A percentile compares a stretch with the other conserved stretches of the same genome.
phyloP scores from a whole-genome alignment of 2,797 vertebrate species.

The Hafferia zeledoni region DNA sequence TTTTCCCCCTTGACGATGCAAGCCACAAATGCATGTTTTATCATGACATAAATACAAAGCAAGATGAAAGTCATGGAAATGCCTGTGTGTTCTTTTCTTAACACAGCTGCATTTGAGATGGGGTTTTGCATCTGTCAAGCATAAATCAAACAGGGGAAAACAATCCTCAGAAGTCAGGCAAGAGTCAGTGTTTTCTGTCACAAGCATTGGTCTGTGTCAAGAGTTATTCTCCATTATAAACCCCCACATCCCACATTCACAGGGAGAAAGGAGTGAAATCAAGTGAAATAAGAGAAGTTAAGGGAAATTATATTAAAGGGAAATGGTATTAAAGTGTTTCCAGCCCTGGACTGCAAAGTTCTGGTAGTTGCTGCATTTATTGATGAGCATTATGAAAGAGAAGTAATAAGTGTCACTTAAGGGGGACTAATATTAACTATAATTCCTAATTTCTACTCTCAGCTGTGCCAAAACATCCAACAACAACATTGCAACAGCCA shows the following conservation, averaged over 20 bases:
- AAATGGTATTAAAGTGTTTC: neutral
- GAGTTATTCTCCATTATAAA: neutral
- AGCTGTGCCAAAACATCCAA: neutral
- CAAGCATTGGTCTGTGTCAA: neutral
- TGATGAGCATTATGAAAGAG: neutral
- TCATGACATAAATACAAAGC: slow-evolving; percentile 29
- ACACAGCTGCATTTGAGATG: neutral
- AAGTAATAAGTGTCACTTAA: neutral
- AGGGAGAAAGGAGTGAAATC: neutral
- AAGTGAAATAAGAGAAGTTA: neutral
- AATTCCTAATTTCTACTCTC: neutral
- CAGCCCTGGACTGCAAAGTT: neutral
- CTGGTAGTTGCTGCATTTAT: neutral
- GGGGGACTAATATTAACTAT: rapidly evolving
- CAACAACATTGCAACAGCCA: neutral
- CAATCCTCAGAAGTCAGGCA: neutral
- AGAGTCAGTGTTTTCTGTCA: neutral
- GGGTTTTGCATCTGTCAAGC: slow-evolving; percentile 15
- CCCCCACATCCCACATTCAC: neutral
- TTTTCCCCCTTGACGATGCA: neutral
- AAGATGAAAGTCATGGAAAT: slow-evolving; percentile 60
- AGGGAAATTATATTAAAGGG: neutral
- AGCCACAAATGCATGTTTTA: slow-evolving; percentile 10
- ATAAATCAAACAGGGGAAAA: neutral
- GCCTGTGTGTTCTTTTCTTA: slow-evolving; percentile 21